Base-by-base conservation (phyloP, 2,888 invertebrate species). In the Epiperipatus broadwayi region DNA sequence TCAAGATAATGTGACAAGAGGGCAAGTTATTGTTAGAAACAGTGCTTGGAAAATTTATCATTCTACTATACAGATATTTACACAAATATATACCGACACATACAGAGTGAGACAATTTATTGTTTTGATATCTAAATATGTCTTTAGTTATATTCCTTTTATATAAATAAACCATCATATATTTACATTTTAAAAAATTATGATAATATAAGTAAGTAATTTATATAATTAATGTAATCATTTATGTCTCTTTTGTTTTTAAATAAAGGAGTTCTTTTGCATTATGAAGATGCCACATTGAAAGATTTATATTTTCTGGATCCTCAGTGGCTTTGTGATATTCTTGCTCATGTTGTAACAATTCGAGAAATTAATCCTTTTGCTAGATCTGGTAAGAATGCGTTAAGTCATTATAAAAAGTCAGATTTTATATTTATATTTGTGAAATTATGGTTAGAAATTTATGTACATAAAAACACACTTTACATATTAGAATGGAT, bases 291-390 rank as follows among this genome's bases (percentile, higher is more conserved):
- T 57, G 84, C 87, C 0, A 83, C 85, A 0, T 63, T 91, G 2
- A 78, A 84, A 53, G 91, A 95, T 61, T 67, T 91, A 35, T 93
- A 91, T 61, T 97, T 97, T 60, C 63, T 97, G 31, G 83, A 91
- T 58, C 93, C 95, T 0, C 95, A 97, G 58, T 97, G 95, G 95
- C 67, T 97, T 29, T 95, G 93, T 60, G 95, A 97, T 58, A 81
- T 93, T 70, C 59, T 97, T 27, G 91, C 95, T 0, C 87, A 87
- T 57, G 89, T 95, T 1, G 85, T 95, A 22, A 89, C 93, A 0
- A 84, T 93, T 15, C 62, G 89, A n/a, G 91, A 93, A 62, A 84
- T 93, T 47, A 93, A 93, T 64, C 87, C 87, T 0, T 91, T 91
- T 57, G 87, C 85, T 0, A 69, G 75, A 46, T 78, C 78, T 41